Conservation (phyloP, 2,113 vertebrate species). For the Lipophrys pholis region DNA sequence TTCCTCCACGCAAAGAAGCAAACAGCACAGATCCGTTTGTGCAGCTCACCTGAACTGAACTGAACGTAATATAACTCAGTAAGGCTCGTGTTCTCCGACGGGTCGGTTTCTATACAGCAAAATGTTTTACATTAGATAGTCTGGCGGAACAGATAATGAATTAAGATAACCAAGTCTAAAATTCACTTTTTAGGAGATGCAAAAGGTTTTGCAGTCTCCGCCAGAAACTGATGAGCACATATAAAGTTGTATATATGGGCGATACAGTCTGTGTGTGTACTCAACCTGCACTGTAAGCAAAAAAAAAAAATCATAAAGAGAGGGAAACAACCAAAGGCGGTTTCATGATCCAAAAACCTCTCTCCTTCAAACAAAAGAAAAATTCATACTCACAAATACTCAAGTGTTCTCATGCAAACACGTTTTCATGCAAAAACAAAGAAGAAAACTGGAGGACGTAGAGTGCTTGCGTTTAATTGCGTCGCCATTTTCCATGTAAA, state of each 20-base stretch:
- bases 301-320: background rate
- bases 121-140: no score
- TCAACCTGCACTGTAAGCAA: background rate
- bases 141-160: no score
- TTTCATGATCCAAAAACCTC: background rate
- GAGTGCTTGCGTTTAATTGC: background rate
- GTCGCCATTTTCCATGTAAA: background rate
- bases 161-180: no score
- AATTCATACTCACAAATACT: background rate
- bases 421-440: no score
- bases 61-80: slow-evolving; percentile 13
- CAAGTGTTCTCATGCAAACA: no score
- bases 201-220: background rate
- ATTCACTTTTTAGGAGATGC: no score
- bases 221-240: background rate
- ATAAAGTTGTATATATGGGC: background rate
- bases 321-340: background rate
- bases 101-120: no score
- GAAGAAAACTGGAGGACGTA: no score
- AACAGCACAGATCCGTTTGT: slow-evolving; percentile 3
- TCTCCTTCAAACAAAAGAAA: no score
- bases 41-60: slow-evolving; percentile 26
- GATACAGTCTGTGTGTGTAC: background rate
- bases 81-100: background rate
- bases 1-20: slow-evolving; percentile 34